A percentile compares a stretch with the other conserved stretches of the same genome.
phyloP scores from a whole-genome alignment of 2,888 invertebrate genomes.

The Torymus auratus region DNA sequence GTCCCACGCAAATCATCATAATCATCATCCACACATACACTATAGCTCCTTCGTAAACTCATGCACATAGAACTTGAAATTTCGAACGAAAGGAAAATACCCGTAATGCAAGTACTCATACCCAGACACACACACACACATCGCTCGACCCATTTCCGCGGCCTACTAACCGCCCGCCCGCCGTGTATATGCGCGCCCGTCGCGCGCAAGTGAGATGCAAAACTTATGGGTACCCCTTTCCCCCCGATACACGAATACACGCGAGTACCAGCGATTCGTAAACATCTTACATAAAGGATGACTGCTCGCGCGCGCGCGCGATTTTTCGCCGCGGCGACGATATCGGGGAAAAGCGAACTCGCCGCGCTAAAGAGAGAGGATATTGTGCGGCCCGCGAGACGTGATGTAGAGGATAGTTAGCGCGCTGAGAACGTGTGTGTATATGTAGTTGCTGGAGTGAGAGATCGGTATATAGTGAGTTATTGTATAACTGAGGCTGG shows the following conservation, averaged over 20 bases:
- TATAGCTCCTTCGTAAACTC: too few relatives aligned
- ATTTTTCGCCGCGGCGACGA: not conserved
- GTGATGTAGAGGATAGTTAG: too few relatives aligned
- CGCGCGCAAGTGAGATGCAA: not conserved
- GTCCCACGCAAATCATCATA: too few relatives aligned
- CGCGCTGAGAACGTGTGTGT: too few relatives aligned
- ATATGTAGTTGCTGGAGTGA: too few relatives aligned
- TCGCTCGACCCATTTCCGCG: constrained; percentile 55
- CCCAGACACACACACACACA: constrained; percentile 1
- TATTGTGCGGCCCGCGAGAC: too few relatives aligned
- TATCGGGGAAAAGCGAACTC: not conserved
- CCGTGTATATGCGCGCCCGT: not conserved
- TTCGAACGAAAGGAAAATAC: constrained; percentile 56
- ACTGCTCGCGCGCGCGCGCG: not conserved
- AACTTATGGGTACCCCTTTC: constrained; percentile 4
- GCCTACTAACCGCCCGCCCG: constrained; percentile 65
- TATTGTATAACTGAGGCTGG: too few relatives aligned
- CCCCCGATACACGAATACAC: not conserved
- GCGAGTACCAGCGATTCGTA: not conserved
- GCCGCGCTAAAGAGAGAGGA: too few relatives aligned
- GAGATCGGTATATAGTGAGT: too few relatives aligned
- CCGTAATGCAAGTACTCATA: constrained; percentile 18
- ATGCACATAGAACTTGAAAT: constrained; percentile 31
- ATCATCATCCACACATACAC: too few relatives aligned
- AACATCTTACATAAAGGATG: constrained; percentile 45